Base-by-base conservation (phyloP, 2,888 invertebrate genomes). In the Geophilus truncorum region DNA sequence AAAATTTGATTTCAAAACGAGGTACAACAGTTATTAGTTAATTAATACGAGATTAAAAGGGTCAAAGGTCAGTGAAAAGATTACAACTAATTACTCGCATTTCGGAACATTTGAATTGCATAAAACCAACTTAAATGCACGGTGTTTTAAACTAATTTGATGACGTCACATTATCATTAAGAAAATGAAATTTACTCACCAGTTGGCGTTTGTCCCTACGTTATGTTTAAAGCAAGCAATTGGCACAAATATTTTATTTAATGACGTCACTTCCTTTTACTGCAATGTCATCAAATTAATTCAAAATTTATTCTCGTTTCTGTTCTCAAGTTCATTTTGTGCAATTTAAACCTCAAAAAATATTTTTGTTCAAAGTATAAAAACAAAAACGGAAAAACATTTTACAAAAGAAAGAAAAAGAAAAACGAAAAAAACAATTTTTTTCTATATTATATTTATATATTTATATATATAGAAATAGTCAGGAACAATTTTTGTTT, bases 401-500 rank as follows among this genome's bases (percentile, higher is more conserved):
- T n/a, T 9, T n/a, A n/a, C n/a, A 45, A 45, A 45, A 7, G 15
- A 45, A 45, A 45, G 3, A 4, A 21, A 57, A 57, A 21, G 3
- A 57, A 57, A 57, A 57, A 5, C 25, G 5, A 57, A 18, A 5
- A 12, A 57, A 57, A 57, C 18, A 5, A 23, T 57, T 57, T 57
- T 57, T 57, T 57, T 57, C 25, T 57, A 23, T 57, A 57, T 40
- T 40, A 40, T 40, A 40, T 40, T 40, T 40, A 40, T 40, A 40
- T 40, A 40, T 40, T 40, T 40, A 57, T 57, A 57, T 57, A 57
- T 57, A 57, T 57, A 57, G 57, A 21, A 57, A 57, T 57, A 57
- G 57, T 57, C 57, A 57, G 57, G 57, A 57, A 57, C 57, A 57
- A 57, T 57, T 57, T 57, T 23, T 57, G 57, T 57, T 57, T 57